Conservation (phyloP, 2,888 invertebrate species). For the Cataglyphis cursor region DNA sequence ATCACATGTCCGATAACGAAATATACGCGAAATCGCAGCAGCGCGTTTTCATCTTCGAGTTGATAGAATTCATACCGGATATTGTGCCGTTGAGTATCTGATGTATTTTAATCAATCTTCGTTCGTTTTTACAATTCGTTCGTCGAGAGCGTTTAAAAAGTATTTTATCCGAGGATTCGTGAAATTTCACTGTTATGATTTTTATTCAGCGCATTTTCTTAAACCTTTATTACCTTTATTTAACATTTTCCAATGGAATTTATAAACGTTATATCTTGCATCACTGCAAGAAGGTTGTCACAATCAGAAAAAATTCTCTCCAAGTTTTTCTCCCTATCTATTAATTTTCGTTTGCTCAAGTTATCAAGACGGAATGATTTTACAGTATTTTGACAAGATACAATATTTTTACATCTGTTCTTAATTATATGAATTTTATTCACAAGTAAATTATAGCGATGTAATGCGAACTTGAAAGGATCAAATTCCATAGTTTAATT, state of each 20-base stretch:
- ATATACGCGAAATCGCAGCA: not conserved
- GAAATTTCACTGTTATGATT: not conserved
- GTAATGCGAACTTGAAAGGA: not conserved
- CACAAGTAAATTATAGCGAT: not conserved
- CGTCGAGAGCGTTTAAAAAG: not conserved
- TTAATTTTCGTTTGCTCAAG: not conserved
- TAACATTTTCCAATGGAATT: not conserved
- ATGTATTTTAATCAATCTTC: not conserved
- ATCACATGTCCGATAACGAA: constrained; percentile 4
- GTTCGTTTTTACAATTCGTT: not conserved
- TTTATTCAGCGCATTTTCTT: not conserved
- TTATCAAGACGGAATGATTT: not conserved
- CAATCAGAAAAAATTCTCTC: constrained; percentile 4
- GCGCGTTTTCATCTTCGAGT: constrained; percentile 7
- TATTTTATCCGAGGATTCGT: not conserved
- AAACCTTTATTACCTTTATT: not conserved
- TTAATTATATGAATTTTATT: not conserved
- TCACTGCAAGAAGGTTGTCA: not conserved
- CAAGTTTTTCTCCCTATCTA: not conserved
- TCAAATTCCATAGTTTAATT: not conserved
- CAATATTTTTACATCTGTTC: not conserved
- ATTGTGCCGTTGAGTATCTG: constrained; percentile 9
- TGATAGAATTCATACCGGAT: constrained; percentile 14
- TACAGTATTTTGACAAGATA: not conserved
- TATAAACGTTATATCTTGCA: not conserved